These are phyloP conservation scores for Lerista edwardsae DNA, from an alignment of 2,797 vertebrate species.

Conservation along the genomic window DNA sequence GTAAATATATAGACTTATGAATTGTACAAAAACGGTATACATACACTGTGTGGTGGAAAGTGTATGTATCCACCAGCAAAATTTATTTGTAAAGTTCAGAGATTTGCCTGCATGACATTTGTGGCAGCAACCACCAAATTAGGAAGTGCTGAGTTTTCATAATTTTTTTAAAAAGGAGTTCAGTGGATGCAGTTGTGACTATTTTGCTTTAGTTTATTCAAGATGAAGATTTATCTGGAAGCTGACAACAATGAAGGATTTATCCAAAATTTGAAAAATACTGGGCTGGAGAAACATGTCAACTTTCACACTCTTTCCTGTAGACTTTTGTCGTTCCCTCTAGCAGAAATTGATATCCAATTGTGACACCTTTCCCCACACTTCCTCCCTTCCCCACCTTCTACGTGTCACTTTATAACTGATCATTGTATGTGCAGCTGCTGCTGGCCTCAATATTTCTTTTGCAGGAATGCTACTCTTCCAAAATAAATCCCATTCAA, in stretches of 20 bases:
- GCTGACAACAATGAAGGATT: slow-evolving; percentile 71
- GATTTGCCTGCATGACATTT: slow-evolving; percentile 68
- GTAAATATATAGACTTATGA: slow-evolving; percentile 44
- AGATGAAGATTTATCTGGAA: slow-evolving; percentile 56
- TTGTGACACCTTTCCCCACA: slow-evolving; percentile 70
- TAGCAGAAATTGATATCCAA: slow-evolving; percentile 73
- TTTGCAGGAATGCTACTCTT: slow-evolving; percentile 82
- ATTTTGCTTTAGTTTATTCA: slow-evolving; percentile 57
- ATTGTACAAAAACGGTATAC: slow-evolving; percentile 58
- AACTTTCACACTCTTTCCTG: slow-evolving; percentile 89
- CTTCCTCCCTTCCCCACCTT: slow-evolving; percentile 32
- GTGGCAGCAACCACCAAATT: slow-evolving; percentile 71
- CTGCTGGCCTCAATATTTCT: slow-evolving; percentile 77
- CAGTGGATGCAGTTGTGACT: slow-evolving; percentile 68
- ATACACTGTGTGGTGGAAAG: slow-evolving; percentile 69
- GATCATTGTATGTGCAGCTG: slow-evolving; percentile 76
- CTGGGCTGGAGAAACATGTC: slow-evolving; percentile 76
- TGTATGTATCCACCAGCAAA: slow-evolving; percentile 69
- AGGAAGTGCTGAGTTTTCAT: slow-evolving; percentile 69
- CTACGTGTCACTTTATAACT: slow-evolving; percentile 73
- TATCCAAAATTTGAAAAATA: slow-evolving; percentile 67
- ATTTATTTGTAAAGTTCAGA: slow-evolving; percentile 64
- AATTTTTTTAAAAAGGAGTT: slow-evolving; percentile 65
- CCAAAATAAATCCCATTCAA: slow-evolving; percentile 68
- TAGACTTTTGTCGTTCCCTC: slow-evolving; percentile 70